Evolutionary conservation across 2,797 vertebrate genomes (phyloP), one percentile per base, ranked within the genome.

Genomic region (Cetoscarus ocellatus): DNA sequence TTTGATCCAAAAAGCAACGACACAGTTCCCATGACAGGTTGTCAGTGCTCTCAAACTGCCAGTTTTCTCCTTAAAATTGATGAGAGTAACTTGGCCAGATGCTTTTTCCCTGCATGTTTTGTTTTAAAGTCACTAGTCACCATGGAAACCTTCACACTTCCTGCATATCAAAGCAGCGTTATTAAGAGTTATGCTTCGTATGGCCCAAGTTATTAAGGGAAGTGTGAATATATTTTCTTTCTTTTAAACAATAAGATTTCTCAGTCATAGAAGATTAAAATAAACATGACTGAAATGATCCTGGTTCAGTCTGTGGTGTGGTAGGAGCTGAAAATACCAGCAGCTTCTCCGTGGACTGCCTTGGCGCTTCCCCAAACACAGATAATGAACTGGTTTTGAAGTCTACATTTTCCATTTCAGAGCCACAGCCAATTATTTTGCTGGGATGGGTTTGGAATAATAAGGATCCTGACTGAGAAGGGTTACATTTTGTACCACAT

Each of bases 101-200:
- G 47, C 56, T 17, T 59, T 43, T 36, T 18, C 43, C 56, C 53
- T 61, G 10, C 7, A 62, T 79, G 68, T 84, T 62, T 75, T 66
- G 60, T 51, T 61, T 52, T 69, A 55, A 43, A 13, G 67, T 70
- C 58, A 50, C 56, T 69, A 74, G 86, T 89, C 79, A 65, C 89
- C 70, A 86, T 82, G 73, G 77, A 68, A 81, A 39, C 67, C 0
- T 17, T 55, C 10, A 34, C 49, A 44, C 40, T 58, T 66, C 34
- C 18, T 38, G 27, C 48, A n/a, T 79, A 67, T 54, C 59, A 51
- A 0, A 69, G 11, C 70, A 48, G 18, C 18, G 5, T 50, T 8
- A 1, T 18, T 38, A 14, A 59, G 36, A 40, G 13, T 57, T 17
- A 10, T 3, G 7, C 42, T 56, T 15, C 7, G 27, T 43, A 35